A percentile compares a stretch with the other conserved stretches of the same genome.
phyloP scores from a whole-genome alignment of 2,113 vertebrate genomes.

The Cebidichthys violaceus region DNA sequence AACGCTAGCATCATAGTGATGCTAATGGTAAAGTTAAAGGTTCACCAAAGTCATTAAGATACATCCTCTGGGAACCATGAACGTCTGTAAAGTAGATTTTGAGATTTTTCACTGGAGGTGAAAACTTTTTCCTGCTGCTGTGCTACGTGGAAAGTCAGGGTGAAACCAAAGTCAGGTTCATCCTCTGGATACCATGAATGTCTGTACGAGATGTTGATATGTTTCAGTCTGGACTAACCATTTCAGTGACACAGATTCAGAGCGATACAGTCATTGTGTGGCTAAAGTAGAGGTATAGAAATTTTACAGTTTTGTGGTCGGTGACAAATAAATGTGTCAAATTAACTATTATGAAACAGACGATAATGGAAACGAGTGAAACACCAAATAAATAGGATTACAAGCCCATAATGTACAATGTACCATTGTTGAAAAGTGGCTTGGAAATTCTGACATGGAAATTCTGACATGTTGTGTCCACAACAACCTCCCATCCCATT shows the following conservation, averaged over 20 bases:
- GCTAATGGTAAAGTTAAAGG: neutral
- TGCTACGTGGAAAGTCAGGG: no score
- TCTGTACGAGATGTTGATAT: no score
- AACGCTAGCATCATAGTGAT: neutral
- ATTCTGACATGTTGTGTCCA: conserved; percentile 57
- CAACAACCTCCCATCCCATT: conserved; percentile 54
- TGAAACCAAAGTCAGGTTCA: neutral
- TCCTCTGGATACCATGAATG: neutral
- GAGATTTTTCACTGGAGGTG: no score
- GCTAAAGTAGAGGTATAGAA: neutral
- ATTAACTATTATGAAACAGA: conserved; percentile 5
- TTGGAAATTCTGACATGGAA: conserved; percentile 56
- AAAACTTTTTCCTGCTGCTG: neutral
- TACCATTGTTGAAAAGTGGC: conserved; percentile 42
- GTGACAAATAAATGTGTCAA: conserved; percentile 27
- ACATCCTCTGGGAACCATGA: neutral
- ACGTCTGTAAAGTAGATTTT: neutral
- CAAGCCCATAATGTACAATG: conserved; percentile 28
- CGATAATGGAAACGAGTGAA: conserved; percentile 10
- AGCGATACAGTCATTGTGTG: no score
- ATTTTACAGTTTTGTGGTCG: conserved; percentile 10
- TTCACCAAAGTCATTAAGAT: neutral
- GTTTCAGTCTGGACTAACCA: neutral
- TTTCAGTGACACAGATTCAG: neutral
- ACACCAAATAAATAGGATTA: conserved; percentile 31